Conservation (phyloP, 2,797 vertebrate species). For the Sebastes baramenuke region DNA sequence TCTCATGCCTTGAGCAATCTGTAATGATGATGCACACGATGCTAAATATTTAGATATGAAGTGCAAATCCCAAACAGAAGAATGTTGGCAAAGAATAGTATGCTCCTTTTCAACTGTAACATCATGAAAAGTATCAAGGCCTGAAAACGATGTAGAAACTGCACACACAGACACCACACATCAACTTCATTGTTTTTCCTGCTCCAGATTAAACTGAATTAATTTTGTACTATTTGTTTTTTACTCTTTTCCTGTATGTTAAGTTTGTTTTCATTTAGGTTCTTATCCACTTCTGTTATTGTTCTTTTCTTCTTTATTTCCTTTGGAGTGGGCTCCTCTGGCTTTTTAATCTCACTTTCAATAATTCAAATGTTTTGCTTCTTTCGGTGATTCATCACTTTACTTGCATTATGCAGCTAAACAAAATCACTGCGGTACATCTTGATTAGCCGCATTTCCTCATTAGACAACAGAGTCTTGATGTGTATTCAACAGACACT, state of each 20-base stretch:
- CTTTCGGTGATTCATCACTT: not conserved
- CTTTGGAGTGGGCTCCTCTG: not conserved
- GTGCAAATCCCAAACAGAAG: not conserved
- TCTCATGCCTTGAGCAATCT: not conserved
- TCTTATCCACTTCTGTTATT: not conserved
- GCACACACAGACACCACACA: not conserved
- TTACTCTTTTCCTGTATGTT: not conserved
- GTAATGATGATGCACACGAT: not conserved
- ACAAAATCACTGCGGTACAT: not conserved
- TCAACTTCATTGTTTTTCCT: not conserved
- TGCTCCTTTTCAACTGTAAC: not conserved
- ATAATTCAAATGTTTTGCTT: not conserved
- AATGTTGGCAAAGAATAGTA: not conserved
- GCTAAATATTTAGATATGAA: not conserved
- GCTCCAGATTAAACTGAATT: not conserved
- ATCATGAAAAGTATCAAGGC: too few species aligned
- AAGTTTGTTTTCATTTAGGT: not conserved
- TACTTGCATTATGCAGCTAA: not conserved
- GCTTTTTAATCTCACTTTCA: slow-evolving; percentile 16
- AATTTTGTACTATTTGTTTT: not conserved
- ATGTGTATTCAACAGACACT: not conserved
- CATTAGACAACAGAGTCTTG: slow-evolving; percentile 6
- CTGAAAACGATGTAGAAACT: not conserved
- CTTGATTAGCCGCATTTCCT: slow-evolving; percentile 5
- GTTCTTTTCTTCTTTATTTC: not conserved